phyloP scores from a whole-genome alignment of 1,140 invertebrate genomes.

The Drosophila erecta region DNA sequence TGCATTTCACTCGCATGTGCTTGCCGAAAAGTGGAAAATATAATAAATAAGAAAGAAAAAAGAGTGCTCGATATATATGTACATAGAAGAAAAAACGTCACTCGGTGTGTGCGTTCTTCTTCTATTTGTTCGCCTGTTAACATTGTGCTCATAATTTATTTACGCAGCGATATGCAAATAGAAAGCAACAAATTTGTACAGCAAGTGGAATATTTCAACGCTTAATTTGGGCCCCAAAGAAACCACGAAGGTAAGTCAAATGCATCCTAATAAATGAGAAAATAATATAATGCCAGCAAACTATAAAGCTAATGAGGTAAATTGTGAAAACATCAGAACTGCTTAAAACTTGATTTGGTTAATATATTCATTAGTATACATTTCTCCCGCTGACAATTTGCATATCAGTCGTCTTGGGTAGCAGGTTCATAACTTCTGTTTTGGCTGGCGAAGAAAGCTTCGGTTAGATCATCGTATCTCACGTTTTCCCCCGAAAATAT shows the following conservation, averaged over 20 bases:
- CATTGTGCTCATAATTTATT: conserved; percentile 73
- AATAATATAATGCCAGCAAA: conserved; percentile 1
- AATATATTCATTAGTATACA: conserved; percentile 75
- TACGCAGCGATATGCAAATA: conserved; percentile 59
- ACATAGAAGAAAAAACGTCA: conserved; percentile 48
- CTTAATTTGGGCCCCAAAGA: conserved; percentile 2
- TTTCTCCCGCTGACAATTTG: conserved; percentile 66
- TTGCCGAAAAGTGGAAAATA: conserved; percentile 9
- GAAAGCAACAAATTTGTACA: conserved; percentile 61
- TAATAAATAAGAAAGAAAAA: conserved; percentile 17
- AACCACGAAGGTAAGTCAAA: conserved; percentile 43
- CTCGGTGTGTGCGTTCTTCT: conserved; percentile 38
- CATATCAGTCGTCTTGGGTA: conserved; percentile 52
- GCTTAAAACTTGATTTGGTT: conserved; percentile 54
- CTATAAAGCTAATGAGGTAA: conserved; percentile 62
- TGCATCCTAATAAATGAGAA: conserved; percentile 38
- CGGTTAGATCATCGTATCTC: conserved; percentile 38
- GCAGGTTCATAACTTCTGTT: conserved; percentile 48
- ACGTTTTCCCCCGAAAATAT: conserved; percentile 19
- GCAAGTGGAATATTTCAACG: conserved; percentile 54
- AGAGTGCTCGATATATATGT: conserved; percentile 10
- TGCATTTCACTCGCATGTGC: conserved; percentile 63
- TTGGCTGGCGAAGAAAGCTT: conserved; percentile 28
- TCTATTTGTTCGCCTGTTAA: conserved; percentile 69
- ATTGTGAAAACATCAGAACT: conserved; percentile 60